Evolutionary conservation across 2,888 invertebrate species (phyloP), one percentile per base, ranked within the genome.

Genomic region (Rhabditoides inermis): DNA sequence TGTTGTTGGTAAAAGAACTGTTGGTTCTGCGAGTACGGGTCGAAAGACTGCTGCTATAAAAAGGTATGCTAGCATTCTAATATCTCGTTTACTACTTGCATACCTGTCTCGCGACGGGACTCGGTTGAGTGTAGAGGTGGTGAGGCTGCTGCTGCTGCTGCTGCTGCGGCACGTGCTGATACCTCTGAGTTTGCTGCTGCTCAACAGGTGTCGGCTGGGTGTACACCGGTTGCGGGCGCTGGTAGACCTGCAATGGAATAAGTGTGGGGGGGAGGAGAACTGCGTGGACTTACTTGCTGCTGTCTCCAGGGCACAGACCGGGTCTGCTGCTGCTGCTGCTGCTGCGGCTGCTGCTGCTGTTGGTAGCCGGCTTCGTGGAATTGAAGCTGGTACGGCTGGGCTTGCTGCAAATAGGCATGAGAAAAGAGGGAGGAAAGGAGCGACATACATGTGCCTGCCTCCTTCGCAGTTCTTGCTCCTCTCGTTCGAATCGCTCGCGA

Each of bases 321-420:
- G 48, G 42, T 55, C 45, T 41, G 35, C 23, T 44, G 35, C 42
- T 49, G 60, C 22, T 50, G 53, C 18, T 57, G 46, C 12, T 51
- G 47, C 2, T 22, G 37, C 10, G 42, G 53, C 39, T 58, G 55
- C 27, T 60, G 52, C 28, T 49, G 55, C 12, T 45, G 40, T 7
- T 50, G 56, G 27, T 49, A 30, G 32, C 25, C 47, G 3, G n/a
- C n/a, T 2, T 25, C 25, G 10, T 44, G 49, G 52, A 60, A 61
- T 48, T 64, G 60, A 41, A 64, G 58, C 18, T 61, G 55, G 47
- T 64, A 61, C 48, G 64, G 64, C 49, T 60, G 60, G 32, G 61
- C 52, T 51, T 64, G 61, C 56, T 64, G 51, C 52, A 32, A 32
- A 32, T 32, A 15, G 32, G 32, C 7, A 10, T 10, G 10, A 32